phyloP scores from a whole-genome alignment of 2,888 invertebrate species.

The Drosophila eohydei region DNA sequence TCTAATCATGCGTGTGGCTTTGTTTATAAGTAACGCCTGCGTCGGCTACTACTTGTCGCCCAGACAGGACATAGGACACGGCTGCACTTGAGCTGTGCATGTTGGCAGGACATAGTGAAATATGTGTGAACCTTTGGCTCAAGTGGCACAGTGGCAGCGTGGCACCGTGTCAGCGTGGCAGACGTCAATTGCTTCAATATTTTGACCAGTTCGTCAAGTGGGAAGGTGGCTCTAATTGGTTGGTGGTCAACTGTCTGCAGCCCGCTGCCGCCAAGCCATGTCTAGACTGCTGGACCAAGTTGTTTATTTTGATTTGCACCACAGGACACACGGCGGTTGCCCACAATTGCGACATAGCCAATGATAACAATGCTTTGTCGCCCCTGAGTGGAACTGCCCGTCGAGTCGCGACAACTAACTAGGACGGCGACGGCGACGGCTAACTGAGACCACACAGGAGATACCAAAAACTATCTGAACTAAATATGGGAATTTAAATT shows the following conservation, averaged over 20 bases:
- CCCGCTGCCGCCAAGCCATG: conserved; percentile 34
- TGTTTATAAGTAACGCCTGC: conserved; percentile 74
- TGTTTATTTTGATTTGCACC: conserved; percentile 68
- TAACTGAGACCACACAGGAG: conserved; percentile 64
- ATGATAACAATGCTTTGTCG: conserved; percentile 52
- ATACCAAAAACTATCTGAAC: conserved; percentile 30
- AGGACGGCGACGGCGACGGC: neutral
- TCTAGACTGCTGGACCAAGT: conserved; percentile 59
- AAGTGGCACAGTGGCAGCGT: conserved; percentile 56
- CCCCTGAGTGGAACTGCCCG: conserved; percentile 46
- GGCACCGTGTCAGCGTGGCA: conserved; percentile 37
- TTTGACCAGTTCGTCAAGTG: conserved; percentile 59
- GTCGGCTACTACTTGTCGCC: conserved; percentile 45
- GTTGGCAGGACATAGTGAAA: conserved; percentile 62
- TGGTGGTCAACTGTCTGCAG: conserved; percentile 39
- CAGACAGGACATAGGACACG: conserved; percentile 49
- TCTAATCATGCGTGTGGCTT: conserved; percentile 66
- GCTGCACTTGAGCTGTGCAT: conserved; percentile 59
- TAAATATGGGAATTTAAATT: neutral
- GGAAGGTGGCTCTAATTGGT: conserved; percentile 46
- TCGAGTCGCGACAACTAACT: conserved; percentile 3
- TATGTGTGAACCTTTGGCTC: conserved; percentile 69
- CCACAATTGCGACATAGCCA: conserved; percentile 50
- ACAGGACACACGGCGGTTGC: conserved; percentile 52
- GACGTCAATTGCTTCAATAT: conserved; percentile 57